Evolutionary conservation across 2,888 invertebrate genomes (phyloP), one percentile per base, ranked within the genome.

Genomic region (Nipponacmea schrenckii): DNA sequence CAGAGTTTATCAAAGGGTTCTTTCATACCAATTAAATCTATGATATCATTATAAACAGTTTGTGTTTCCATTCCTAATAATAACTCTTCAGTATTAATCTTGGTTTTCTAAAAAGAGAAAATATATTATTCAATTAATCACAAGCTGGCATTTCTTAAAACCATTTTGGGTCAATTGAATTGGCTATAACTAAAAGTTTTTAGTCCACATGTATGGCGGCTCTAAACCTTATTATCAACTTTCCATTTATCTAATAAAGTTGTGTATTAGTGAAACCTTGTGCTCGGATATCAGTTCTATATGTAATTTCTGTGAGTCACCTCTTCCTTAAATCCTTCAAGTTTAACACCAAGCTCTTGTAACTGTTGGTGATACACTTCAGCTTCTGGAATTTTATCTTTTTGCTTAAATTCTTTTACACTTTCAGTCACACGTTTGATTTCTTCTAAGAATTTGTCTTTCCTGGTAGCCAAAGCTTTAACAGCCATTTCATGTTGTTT

Each of bases 1-100:
- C 89, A 89, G 45, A 89, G 81, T 74, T 85, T 86, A 73, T 88
- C 87, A 77, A 83, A 89, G 7, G 88, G 88, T 69, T 89, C 89
- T 71, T 86, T 85, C 45, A 81, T 76, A 1, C 77, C 74, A 7
- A 73, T 74, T 63, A 89, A 84, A 31, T 83, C 83, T 64, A 85
- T 82, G 63, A 89, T 84, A 77, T 85, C 79, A 10, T 77, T 77
- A 68, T 88, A 89, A 5, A 81, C 80, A 5, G 86, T 85, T 69
- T 83, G 83, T 12, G 82, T 77, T 44, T 85, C 87, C 64, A 81
- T 75, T 12, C 82, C 85, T 65, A 89, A 73, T 79, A 89, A 79
- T 73, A 76, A 72, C 77, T 89, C 88, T 75, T 89, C 88, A 20
- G 76, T 71, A 77, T 88, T 88, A 62, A 89, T 87, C 67, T 76